Evolutionary conservation across 2,888 invertebrate species (phyloP).

Genomic region (Penaeus monodon): DNA sequence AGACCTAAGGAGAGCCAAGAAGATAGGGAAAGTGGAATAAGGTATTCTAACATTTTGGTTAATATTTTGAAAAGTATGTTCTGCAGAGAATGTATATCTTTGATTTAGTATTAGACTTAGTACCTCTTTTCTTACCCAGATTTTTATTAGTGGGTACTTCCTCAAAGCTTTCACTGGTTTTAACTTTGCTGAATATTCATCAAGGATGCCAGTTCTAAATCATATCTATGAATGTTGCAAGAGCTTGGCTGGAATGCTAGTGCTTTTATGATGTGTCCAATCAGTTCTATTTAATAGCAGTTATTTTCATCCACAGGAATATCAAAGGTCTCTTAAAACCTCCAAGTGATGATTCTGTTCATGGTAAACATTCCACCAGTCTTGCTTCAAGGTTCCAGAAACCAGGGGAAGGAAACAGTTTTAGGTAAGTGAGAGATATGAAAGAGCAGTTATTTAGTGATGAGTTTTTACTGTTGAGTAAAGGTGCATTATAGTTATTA

Average conservation of each 20-base stretch:
- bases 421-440: slow-evolving; percentile 18
- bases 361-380: neutral
- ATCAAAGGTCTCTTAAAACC: slow-evolving; percentile 26
- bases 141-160: too few species aligned
- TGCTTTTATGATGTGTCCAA: neutral
- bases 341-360: neutral
- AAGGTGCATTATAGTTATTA: neutral
- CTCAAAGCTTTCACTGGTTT: too few species aligned
- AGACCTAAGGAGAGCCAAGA: slow-evolving; percentile 4
- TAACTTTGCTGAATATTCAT: too few species aligned
- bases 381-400: slow-evolving; percentile 27
- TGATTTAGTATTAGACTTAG: too few species aligned
- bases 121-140: too few species aligned
- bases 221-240: too few species aligned
- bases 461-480: too few species aligned
- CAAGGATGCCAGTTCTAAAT: too few species aligned
- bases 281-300: neutral
- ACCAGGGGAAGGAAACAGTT: slow-evolving; percentile 14
- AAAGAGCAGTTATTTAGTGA: neutral
- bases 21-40: neutral
- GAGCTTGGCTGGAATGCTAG: too few species aligned
- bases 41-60: too few species aligned
- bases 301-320: slow-evolving; percentile 12
- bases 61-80: too few species aligned
- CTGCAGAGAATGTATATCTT: too few species aligned